Evolutionary conservation across 1,140 invertebrate genomes (phyloP), one percentile per base, ranked within the genome.

Genomic region (Apocrypta bakeri): DNA sequence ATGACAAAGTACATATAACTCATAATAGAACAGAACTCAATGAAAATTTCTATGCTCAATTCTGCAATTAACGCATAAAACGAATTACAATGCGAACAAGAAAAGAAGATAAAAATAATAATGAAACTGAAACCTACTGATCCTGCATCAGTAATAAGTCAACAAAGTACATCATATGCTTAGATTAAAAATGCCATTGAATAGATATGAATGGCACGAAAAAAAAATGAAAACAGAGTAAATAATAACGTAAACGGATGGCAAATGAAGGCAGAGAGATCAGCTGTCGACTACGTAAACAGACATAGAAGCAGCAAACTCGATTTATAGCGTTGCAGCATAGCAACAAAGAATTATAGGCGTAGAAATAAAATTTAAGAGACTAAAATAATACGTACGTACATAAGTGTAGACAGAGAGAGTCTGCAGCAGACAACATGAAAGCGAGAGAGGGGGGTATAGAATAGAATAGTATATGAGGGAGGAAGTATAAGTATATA

Each of bases 381-480:
- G 86, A 88, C 84, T 85, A 85, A 86, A 56, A 91, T 86, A 86
- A 88, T 90, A 91, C 88, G 89, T 91, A 92, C 88, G 89, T 89
- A 88, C 87, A 88, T 86, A 85, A 87, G 84, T 87, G 89, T 88
- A 90, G 90, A 90, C 79, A 88, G 87, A 89, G 79, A 88, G 81
- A 84, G 82, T 85, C 84, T 85, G 84, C 84, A 61, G 77, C 84
- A 85, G 85, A 86, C 82, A 87, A 86, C 80, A 84, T 77, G 85
- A 87, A 87, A 87, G 84, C 83, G 76, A 83, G 85, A 88, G 85
- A 86, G 85, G 85, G 48, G 17, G 2, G 17, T 17, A 48, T 48
- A 56, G 48, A 21, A 21, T 56, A 56, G 21, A 82, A 85, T 84
- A 84, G 83, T 79, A 80, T 63, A 73, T 25, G 66, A 75, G 81